A percentile compares a stretch with the other conserved stretches of the same genome.
Conservation (phyloP, 2,797 vertebrate species). For the Rhabdophis nuchalis region DNA sequence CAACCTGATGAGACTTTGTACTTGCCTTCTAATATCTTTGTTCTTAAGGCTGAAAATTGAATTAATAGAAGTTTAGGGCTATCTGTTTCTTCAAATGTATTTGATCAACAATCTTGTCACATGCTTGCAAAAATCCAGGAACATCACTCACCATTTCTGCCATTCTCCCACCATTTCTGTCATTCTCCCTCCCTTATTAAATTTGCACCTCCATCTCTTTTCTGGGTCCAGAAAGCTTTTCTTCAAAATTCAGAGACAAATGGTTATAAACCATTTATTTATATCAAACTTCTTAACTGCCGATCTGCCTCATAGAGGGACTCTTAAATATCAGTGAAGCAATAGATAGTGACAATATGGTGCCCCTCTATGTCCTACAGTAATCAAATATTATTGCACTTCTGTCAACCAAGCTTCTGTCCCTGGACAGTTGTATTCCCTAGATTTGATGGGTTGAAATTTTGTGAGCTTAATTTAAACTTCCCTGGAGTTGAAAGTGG, state of each 20-base stretch:
- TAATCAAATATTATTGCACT: not conserved
- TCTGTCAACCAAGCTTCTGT: not conserved
- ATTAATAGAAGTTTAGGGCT: not conserved
- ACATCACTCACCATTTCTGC: not conserved
- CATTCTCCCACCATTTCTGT: not conserved
- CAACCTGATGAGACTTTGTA: not conserved
- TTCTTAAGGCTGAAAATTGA: not conserved
- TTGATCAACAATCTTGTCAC: not conserved
- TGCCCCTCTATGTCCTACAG: not conserved
- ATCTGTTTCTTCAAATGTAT: not conserved
- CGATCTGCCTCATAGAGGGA: not conserved
- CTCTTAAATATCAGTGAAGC: not conserved
- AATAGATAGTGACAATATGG: not conserved
- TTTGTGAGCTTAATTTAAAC: not conserved
- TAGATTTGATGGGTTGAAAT: not conserved
- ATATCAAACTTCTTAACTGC: not conserved
- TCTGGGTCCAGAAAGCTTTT: not conserved
- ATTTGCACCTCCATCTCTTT: not conserved
- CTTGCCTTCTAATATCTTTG: constrained; percentile 1
- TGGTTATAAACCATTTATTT: not conserved
- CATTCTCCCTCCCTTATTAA: not conserved
- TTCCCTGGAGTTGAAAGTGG: not conserved
- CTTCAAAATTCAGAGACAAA: not conserved
- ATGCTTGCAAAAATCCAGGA: not conserved
- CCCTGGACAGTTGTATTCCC: not conserved